Evolutionary conservation across 2,113 vertebrate genomes (phyloP).

Genomic region (Micronycteris hirsuta): DNA sequence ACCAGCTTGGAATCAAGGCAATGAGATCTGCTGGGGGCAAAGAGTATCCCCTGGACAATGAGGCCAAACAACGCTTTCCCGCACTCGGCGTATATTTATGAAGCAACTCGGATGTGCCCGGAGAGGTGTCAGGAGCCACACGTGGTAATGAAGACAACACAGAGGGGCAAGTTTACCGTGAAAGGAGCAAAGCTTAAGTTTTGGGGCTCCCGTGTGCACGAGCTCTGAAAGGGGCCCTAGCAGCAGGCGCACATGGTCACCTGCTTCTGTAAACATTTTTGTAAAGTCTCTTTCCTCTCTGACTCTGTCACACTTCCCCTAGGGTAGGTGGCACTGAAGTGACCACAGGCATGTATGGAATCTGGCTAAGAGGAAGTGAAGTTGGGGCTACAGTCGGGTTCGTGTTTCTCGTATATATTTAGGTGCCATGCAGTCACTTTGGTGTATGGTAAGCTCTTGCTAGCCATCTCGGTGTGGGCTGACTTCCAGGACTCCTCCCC

Average conservation of each 20-base stretch:
- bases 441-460: neutral
- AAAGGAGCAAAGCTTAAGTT: too few relatives aligned
- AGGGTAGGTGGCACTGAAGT: neutral
- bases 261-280: neutral
- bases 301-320: neutral
- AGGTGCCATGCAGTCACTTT: neutral
- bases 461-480: neutral
- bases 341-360: neutral
- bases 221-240: neutral
- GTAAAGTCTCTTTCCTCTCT: neutral
- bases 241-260: rapidly evolving
- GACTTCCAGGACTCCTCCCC: neutral
- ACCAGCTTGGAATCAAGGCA: slow-evolving; percentile 37
- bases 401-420: neutral
- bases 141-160: rapidly evolving
- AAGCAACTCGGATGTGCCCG: neutral
- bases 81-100: neutral
- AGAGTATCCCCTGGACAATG: neutral
- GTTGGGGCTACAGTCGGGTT: neutral
- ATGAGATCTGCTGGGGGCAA: neutral
- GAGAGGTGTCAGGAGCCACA: neutral
- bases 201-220: neutral
- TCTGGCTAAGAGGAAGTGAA: neutral
- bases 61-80: neutral
- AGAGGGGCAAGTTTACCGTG: neutral